A percentile compares a stretch with the other conserved stretches of the same genome.
Conservation (phyloP, 2,113 vertebrate species). For the Podilymbus podiceps region DNA sequence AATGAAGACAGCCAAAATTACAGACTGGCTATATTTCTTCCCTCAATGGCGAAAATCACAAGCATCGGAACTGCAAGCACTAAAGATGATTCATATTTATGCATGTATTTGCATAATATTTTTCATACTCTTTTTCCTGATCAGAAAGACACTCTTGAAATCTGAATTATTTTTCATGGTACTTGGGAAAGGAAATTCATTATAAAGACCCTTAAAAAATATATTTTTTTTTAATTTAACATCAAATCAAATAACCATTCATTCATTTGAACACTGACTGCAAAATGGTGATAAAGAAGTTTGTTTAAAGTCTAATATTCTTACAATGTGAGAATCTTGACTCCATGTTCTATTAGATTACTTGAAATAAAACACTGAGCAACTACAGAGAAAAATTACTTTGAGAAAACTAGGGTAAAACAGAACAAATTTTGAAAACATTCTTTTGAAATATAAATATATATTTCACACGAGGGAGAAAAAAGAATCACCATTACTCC, state of each 20-base stretch:
- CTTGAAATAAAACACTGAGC: slow-evolving; percentile 1
- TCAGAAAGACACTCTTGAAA: neutral
- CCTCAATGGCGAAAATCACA: neutral
- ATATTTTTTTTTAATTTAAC: slow-evolving; percentile 28
- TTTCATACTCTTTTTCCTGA: neutral
- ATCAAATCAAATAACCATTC: slow-evolving; percentile 16
- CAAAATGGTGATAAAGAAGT: slow-evolving; percentile 31
- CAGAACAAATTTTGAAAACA: neutral
- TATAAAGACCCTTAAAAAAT: neutral
- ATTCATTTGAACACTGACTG: slow-evolving; percentile 13
- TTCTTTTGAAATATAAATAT: neutral
- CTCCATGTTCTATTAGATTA: neutral
- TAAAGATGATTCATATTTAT: slow-evolving; percentile 7
- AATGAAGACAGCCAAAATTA: neutral
- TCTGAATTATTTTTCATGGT: neutral
- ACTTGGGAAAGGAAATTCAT: neutral
- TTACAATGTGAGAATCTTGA: neutral
- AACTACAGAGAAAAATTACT: slow-evolving; percentile 24
- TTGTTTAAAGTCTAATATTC: slow-evolving; percentile 26
- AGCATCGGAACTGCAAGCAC: neutral
- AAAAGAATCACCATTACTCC: neutral
- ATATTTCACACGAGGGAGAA: neutral
- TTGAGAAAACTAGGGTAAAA: neutral
- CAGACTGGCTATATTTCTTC: neutral
- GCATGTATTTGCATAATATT: slow-evolving; percentile 22